Evolutionary conservation across 2,113 vertebrate genomes (phyloP), one percentile per base, ranked within the genome.

Genomic region (Polyodon spathula): DNA sequence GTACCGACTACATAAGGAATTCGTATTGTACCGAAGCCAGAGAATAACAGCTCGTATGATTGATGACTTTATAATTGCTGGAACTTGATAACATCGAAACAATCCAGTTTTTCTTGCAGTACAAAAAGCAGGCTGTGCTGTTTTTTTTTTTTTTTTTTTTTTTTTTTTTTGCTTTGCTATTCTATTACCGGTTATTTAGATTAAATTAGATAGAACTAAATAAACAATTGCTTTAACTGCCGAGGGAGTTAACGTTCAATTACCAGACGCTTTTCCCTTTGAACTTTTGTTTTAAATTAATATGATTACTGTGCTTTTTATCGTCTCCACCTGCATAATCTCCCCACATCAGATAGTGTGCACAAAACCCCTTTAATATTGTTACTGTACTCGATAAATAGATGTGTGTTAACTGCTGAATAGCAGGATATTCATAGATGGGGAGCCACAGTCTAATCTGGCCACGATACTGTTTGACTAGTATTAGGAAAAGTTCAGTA

Each of bases 161-260:
- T n/a, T n/a, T n/a, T n/a, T n/a, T 63, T 65, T 63, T 44, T 64
- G 64, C 73, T 69, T 66, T 65, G 65, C 66, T 43, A 56, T 72
- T 69, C 69, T 71, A 59, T 76, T 77, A 79, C 71, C 70, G 65
- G 71, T 75, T 71, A 75, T 82, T 80, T 73, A 79, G 41, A 68
- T 67, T 63, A 62, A 80, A 80, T 76, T 71, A 70, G 4, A 61
- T 66, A 67, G 69, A 82, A 81, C 73, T 70, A 69, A 66, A 78
- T 76, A 76, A 81, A 79, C 76, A 76, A 56, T 65, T 66, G 58
- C 57, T 42, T 41, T 56, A 57, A 65, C 67, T 60, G 70, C 73
- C 63, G 1, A 42, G 63, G 41, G 56, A 54, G 40, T 41, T 53
- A 63, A 58, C 65, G 66, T 63, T 69, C 4, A 16, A 43, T 14